A percentile compares a stretch with the other conserved stretches of the same genome.
Conservation (phyloP, 2,888 invertebrate genomes). For the Thera britannica region DNA sequence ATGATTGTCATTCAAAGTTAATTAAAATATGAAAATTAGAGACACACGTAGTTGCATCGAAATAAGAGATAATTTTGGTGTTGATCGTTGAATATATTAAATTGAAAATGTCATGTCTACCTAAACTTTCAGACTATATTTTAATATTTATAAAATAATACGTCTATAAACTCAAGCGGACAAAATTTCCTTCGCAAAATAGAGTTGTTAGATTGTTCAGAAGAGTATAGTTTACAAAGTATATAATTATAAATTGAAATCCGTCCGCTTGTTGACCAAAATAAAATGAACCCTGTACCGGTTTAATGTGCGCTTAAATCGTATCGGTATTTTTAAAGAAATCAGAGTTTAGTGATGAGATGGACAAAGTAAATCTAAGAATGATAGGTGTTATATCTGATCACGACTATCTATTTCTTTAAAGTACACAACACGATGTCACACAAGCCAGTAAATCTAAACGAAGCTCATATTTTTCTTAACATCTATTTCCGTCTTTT, state of each 20-base stretch:
- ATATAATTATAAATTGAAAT: constrained; percentile 58
- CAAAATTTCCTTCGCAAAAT: constrained; percentile 68
- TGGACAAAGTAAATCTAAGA: constrained; percentile 38
- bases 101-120: constrained; percentile 20
- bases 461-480: constrained; percentile 84
- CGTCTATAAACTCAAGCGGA: constrained; percentile 63
- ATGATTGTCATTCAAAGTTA: neutral
- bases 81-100: constrained; percentile 17
- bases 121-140: constrained; percentile 37
- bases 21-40: neutral
- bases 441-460: constrained; percentile 82
- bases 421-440: constrained; percentile 73
- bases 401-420: constrained; percentile 62
- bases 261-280: constrained; percentile 73
- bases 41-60: neutral
- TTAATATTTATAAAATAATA: constrained; percentile 58
- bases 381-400: constrained; percentile 51
- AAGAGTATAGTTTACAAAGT: constrained; percentile 43
- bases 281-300: constrained; percentile 82
- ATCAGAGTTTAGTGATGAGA: constrained; percentile 28
- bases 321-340: constrained; percentile 50
- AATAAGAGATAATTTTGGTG: constrained; percentile 19
- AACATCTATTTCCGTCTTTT: constrained; percentile 74
- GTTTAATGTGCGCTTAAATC: constrained; percentile 76
- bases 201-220: constrained; percentile 52